Evolutionary conservation across 2,888 invertebrate genomes (phyloP).

Genomic region (Callyntrura guangdongensis): DNA sequence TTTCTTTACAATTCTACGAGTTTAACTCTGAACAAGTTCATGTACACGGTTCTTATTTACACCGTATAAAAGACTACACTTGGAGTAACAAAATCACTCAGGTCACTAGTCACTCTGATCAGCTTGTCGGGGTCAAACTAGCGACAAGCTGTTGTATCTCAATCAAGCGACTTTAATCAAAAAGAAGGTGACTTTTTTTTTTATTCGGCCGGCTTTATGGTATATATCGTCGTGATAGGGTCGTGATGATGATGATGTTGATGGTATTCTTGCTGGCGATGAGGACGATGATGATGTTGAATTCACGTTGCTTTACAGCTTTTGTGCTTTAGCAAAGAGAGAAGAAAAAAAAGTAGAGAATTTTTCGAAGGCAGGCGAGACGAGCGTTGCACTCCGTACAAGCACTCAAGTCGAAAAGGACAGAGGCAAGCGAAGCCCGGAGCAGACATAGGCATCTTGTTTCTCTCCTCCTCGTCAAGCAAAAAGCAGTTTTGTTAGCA

Average conservation of each 20-base stretch:
- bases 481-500: constrained; percentile 42
- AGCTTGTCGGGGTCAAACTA: constrained; percentile 66
- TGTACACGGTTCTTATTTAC: constrained; percentile 18
- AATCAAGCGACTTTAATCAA: constrained; percentile 35
- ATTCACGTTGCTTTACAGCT: constrained; percentile 74
- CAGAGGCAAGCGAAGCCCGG: constrained; percentile 79
- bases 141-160: constrained; percentile 71
- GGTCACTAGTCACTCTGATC: constrained; percentile 70
- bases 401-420: constrained; percentile 81
- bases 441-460: constrained; percentile 80
- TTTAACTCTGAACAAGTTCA: constrained; percentile 35
- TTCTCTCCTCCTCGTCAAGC: constrained; percentile 35
- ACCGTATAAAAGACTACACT: constrained; percentile 62
- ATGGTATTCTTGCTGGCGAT: background rate
- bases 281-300: constrained; percentile 64
- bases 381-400: constrained; percentile 79
- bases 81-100: constrained; percentile 57
- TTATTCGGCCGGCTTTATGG: constrained; percentile 71
- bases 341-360: background rate
- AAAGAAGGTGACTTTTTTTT: constrained; percentile 69
- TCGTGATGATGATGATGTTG: constrained; percentile 44
- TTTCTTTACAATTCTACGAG: too few relatives aligned
- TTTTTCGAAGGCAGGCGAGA: constrained; percentile 78
- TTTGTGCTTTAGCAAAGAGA: background rate
- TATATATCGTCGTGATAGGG: constrained; percentile 10